Evolutionary conservation across 2,113 vertebrate species (phyloP), one percentile per base, ranked within the genome.

Genomic region (Holacanthus passer): DNA sequence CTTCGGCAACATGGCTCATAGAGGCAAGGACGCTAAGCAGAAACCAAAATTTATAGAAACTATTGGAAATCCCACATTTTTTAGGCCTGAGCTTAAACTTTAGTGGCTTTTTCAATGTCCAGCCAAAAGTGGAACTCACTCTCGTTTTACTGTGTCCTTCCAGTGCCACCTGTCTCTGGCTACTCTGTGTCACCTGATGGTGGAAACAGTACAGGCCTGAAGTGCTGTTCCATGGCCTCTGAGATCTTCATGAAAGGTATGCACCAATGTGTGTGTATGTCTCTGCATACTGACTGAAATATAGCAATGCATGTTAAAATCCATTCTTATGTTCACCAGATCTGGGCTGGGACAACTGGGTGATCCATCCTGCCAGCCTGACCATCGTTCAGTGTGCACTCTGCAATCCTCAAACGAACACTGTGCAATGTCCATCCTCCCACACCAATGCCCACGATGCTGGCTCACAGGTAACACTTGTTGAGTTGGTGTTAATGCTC

Each of bases 261-360:
- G 32, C 37, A 74, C 7, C 27, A 64, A 32, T 14, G 32, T 77
- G 31, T 60, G 27, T 32, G 4, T 22, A 19, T 59, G 20, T 41
- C 31, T 7, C 4, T 66, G 19, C n/a, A 64, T 2, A 29, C 13
- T 16, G 3, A 20, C 63, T 56, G 4, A 27, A 45, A 48, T 22
- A 31, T 10, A 24, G 4, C 3, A 52, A 58, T 22, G 32, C 29
- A 17, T 67, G 12, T 29, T 72, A 17, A 58, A 27, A 3, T 59
- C 1, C 1, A 13, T 47, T 70, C 7, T 81, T 73, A 3, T 79
- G 13, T 72, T 39, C 39, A 1, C 35, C 80, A 96, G 95, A 96
- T 81, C 89, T 96, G 78, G 93, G 91, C 79, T 96, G 95, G 95
- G 90, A 95, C 64, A 85, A 14, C 60, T 96, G 95, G 95, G 83